Conservation (phyloP, 2,888 invertebrate species). For the Yponomeuta evonymella region DNA sequence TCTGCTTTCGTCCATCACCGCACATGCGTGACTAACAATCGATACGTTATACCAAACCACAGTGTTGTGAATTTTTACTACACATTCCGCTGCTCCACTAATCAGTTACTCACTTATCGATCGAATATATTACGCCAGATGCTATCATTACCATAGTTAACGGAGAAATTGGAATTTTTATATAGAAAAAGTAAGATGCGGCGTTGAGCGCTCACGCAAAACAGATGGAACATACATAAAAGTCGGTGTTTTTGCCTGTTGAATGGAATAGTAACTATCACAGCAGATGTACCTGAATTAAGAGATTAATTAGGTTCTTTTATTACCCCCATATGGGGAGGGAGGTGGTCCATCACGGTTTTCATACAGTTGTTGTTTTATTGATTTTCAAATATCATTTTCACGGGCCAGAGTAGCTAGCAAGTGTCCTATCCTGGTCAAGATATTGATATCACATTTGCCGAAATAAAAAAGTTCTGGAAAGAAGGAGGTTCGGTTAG, state of each 20-base stretch:
- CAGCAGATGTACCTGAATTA: too few species aligned
- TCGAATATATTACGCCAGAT: constrained; percentile 7
- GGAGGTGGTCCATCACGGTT: too few species aligned
- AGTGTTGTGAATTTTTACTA: neutral
- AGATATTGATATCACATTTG: too few species aligned
- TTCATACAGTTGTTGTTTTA: too few species aligned
- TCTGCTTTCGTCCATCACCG: neutral
- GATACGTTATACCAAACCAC: neutral
- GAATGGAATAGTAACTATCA: neutral
- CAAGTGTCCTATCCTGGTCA: too few species aligned
- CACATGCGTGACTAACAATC: neutral
- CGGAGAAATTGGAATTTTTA: constrained; percentile 8
- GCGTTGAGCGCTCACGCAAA: neutral
- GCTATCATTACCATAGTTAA: constrained; percentile 11
- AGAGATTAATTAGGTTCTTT: too few species aligned
- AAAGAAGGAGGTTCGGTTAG: too few species aligned
- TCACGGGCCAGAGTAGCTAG: too few species aligned
- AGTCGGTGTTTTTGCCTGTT: neutral
- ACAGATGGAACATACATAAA: neutral
- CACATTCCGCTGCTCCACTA: neutral
- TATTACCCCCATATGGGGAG: too few species aligned
- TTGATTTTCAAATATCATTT: too few species aligned
- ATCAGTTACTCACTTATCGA: constrained; percentile 5
- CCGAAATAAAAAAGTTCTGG: too few species aligned
- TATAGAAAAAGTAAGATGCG: neutral